Evolutionary conservation across 37 sponge, comb jelly and placozoan genomes (phyloP), one percentile per base, ranked within the genome.

Genomic region (Theonella swinhoei): DNA sequence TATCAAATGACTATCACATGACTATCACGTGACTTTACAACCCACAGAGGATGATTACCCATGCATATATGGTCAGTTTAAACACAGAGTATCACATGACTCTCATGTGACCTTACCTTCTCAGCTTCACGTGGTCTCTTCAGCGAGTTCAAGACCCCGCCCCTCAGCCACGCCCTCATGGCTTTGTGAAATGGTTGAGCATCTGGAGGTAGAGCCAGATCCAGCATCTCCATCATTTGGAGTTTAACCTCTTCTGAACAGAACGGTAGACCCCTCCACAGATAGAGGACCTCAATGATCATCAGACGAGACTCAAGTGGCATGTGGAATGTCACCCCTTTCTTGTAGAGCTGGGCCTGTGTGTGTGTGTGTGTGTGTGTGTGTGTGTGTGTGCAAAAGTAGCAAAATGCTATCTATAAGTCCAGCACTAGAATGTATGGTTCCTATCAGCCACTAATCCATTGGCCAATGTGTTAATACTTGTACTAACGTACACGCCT

Each of bases 201-300:
- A 28, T 59, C 79, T 54, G 78, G 62, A 23, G 90, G 79, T 23
- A 78, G 65, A 23, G 89, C 80, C 11, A 54, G 28, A 3, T 85
- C 60, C 58, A 93, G 32, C 58, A 62, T 86, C 33, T 84, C 87
- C 72, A 93, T 82, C 39, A 93, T 47, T 62, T 71, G 54, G 41
- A 76, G 67, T 37, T 86, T 89, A 40, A 59, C 74, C 19, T 38
- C 78, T 54, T 58, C 65, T 26, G 75, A 26, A 69, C 88, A 87
- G 85, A 86, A 85, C 1, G 91, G 85, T 0, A 94, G 82, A 24
- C 92, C 94, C 30, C 94, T 80, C 94, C 94, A 94, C 29, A 94
- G 77, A 69, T 94, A 94, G 80, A 94, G 62, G n/a, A 94, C 85
- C 84, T 94, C 94, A 20, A 94, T 59, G 9, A 76, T 74, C 81